phyloP scores from a whole-genome alignment of 2,888 invertebrate genomes.

The Drosophila paranaensis region DNA sequence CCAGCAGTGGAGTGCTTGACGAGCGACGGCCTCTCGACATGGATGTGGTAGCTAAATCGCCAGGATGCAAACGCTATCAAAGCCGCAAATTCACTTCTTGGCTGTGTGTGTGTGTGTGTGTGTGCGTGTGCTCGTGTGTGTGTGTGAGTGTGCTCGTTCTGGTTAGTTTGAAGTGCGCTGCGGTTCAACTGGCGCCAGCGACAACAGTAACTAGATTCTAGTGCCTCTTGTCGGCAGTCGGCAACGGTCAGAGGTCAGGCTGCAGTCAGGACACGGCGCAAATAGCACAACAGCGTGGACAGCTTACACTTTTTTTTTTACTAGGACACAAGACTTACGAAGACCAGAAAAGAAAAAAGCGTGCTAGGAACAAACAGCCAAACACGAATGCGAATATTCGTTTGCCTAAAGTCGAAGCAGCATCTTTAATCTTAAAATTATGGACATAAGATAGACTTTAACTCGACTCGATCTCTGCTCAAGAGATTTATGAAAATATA shows the following conservation, averaged over 20 bases:
- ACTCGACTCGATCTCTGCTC: too few relatives aligned
- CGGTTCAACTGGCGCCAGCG: slow-evolving; percentile 52
- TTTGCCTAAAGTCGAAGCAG: too few relatives aligned
- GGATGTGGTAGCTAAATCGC: slow-evolving; percentile 39
- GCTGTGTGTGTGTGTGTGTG: slow-evolving; percentile 14
- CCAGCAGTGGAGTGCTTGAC: slow-evolving; percentile 55
- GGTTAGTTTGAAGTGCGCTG: slow-evolving; percentile 57
- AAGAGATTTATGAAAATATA: too few relatives aligned
- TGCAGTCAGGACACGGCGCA: slow-evolving; percentile 22
- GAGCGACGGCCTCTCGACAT: slow-evolving; percentile 66
- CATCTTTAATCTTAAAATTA: too few relatives aligned
- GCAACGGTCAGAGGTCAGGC: slow-evolving; percentile 35
- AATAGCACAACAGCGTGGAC: slow-evolving; percentile 27
- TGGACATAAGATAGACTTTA: too few relatives aligned
- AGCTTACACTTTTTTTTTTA: background rate
- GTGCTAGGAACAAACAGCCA: too few relatives aligned
- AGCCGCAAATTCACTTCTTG: slow-evolving; percentile 48
- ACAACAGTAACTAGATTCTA: slow-evolving; percentile 70
- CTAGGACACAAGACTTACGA: slow-evolving; percentile 21
- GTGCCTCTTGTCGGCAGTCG: slow-evolving; percentile 53
- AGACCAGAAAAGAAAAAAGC: background rate
- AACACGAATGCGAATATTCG: too few relatives aligned
- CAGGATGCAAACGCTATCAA: slow-evolving; percentile 54
- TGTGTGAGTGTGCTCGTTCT: slow-evolving; percentile 25
- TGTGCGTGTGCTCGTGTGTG: slow-evolving; percentile 21